These are phyloP conservation scores for Phaenicophaeus curvirostris DNA, from an alignment of 2,797 vertebrate genomes.

Conservation along the genomic window DNA sequence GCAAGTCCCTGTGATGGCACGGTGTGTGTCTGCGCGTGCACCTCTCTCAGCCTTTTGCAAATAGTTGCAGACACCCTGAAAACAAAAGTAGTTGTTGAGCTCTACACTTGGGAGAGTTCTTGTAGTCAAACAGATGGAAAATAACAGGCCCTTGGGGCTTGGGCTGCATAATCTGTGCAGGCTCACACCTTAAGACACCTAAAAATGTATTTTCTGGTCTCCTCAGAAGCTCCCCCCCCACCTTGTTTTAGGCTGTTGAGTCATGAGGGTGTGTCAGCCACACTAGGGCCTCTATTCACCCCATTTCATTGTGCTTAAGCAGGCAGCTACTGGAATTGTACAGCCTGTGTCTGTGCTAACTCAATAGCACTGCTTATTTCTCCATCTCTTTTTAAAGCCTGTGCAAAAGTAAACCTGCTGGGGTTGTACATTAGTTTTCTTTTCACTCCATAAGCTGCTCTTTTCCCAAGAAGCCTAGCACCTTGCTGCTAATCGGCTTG, in stretches of 20 bases:
- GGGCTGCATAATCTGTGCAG: neutral
- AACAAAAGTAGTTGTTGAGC: constrained; percentile 27
- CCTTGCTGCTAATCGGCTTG: neutral
- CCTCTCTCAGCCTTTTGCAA: constrained; percentile 24
- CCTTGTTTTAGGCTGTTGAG: constrained; percentile 24
- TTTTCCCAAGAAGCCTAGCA: neutral
- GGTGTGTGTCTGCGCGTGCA: neutral
- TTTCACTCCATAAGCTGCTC: constrained; percentile 5
- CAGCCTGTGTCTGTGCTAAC: constrained; percentile 17
- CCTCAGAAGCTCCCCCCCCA: neutral
- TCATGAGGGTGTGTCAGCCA: constrained; percentile 52
- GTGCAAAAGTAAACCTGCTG: constrained; percentile 46
- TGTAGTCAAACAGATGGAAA: constrained; percentile 8
- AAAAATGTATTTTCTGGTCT: constrained; percentile 26
- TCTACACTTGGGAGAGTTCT: neutral
- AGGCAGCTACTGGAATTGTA: constrained; percentile 45
- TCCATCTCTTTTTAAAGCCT: constrained; percentile 31
- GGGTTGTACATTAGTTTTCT: constrained; percentile 22
- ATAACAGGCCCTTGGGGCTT: neutral
- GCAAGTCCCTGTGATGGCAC: neutral
- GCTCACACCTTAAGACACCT: neutral
- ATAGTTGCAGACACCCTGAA: constrained; percentile 11
- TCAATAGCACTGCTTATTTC: constrained; percentile 41
- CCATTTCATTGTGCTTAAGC: constrained; percentile 32
- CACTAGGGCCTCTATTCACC: constrained; percentile 38